A percentile compares a stretch with the other conserved stretches of the same genome.
phyloP scores from a whole-genome alignment of 2,113 vertebrate genomes.

The Caloenas nicobarica region DNA sequence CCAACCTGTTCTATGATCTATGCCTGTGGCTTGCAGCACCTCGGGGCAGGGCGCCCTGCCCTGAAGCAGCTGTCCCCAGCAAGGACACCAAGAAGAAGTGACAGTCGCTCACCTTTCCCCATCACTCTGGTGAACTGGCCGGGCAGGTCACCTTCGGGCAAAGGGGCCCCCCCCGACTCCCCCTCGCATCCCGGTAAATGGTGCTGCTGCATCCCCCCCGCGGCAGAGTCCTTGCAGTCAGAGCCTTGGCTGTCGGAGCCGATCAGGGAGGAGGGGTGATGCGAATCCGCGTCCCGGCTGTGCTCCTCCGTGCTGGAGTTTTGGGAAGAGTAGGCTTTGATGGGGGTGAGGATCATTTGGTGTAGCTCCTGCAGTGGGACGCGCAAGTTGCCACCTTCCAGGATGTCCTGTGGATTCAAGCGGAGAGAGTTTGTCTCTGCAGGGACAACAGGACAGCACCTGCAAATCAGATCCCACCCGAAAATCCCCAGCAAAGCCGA shows the following conservation, averaged over 20 bases:
- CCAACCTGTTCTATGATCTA: too few species aligned
- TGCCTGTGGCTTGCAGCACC: neutral
- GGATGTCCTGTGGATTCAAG: constrained; percentile 82
- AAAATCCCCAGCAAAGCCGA: neutral
- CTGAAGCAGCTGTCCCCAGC: neutral
- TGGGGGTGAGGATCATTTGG: constrained; percentile 97
- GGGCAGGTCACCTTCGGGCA: constrained; percentile 91
- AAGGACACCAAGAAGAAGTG: accelerated
- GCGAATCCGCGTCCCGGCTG: constrained; percentile 73
- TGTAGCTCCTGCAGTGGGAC: constrained; percentile 93
- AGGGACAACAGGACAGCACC: neutral
- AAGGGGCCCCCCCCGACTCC: constrained; percentile 79
- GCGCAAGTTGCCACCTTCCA: constrained; percentile 93
- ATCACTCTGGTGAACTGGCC: constrained; percentile 97
- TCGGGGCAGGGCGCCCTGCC: neutral
- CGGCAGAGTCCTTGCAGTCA: constrained; percentile 73
- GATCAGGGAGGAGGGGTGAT: constrained; percentile 77
- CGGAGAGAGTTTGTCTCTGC: neutral
- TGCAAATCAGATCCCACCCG: accelerated
- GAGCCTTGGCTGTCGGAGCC: constrained; percentile 78
- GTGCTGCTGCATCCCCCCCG: constrained; percentile 76
- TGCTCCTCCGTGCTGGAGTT: constrained; percentile 63
- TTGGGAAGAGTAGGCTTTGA: constrained; percentile 85
- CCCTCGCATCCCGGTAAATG: constrained; percentile 86
- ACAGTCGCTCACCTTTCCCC: constrained; percentile 88